A percentile compares a stretch with the other conserved stretches of the same genome.
Evolutionary conservation across 2,113 vertebrate genomes (phyloP).

Genomic region (Spermophilus dauricus): DNA sequence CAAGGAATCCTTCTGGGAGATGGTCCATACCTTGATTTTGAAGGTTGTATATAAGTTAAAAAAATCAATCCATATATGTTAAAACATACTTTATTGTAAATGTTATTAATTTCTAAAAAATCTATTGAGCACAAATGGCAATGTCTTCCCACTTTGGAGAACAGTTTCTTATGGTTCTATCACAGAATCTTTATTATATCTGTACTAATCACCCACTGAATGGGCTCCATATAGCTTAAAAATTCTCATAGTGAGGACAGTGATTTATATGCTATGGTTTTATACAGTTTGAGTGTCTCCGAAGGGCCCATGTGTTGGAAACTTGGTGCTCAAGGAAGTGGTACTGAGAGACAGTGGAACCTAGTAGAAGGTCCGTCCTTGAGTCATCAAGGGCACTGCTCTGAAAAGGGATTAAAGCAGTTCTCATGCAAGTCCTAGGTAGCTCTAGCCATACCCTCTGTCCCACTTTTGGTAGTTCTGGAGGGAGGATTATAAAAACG

Average conservation of each 20-base stretch:
- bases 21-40: neutral
- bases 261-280: neutral
- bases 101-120: neutral
- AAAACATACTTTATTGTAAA: neutral
- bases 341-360: too few relatives aligned
- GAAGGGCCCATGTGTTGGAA: neutral
- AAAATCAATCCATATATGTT: neutral
- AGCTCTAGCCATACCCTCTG: too few relatives aligned
- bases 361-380: neutral
- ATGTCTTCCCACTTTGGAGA: neutral
- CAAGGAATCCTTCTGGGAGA: constrained; percentile 5
- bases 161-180: constrained; percentile 12
- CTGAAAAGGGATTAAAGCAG: neutral
- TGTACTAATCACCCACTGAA: neutral
- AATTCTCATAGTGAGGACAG: neutral
- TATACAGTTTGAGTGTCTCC: neutral
- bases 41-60: constrained; percentile 33
- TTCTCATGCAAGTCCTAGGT: neutral
- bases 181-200: neutral
- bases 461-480: neutral
- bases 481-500: neutral
- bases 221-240: neutral
- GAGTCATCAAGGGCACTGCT: neutral
- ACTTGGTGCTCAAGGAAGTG: neutral
- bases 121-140: constrained; percentile 19